Evolutionary conservation across 2,888 invertebrate genomes (phyloP), one percentile per base, ranked within the genome.

Genomic region (Plagiodera versicolora): DNA sequence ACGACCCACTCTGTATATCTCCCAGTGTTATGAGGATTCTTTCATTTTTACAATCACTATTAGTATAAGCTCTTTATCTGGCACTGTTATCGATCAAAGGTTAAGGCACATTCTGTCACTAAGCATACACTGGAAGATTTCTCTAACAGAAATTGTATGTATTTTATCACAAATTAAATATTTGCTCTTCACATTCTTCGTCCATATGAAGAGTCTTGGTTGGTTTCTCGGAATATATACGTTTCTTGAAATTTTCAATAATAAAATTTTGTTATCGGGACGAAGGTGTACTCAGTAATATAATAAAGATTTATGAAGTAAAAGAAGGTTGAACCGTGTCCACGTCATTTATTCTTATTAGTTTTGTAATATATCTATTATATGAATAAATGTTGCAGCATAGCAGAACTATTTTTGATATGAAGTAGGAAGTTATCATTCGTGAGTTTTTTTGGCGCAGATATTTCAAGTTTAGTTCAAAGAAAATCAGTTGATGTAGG

Each of bases 151-250:
- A 55, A 50, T 47, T 50, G 18, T 30, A 55, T 58, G 17, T 52
- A 48, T 11, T 46, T 63, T 65, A 67, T 67, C 65, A 56, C 49
- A 62, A 54, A 52, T 62, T 44, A 62, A 67, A 67, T 67, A 67
- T 65, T 67, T 63, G 53, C 48, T 59, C 57, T 53, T 64, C 58
- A 56, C 65, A 65, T 67, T 44, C 53, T 28, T 20, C 24, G 9
- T 53, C 44, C 53, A 53, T 53, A 44, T 44, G 53, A 53, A 53
- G 24, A 17, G 18, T 44, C 20, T 24, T 45, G 17, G 39, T 17
- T 14, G 30, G 53, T 30, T 53, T 53, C 53, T 24, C 16, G 44
- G 53, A 53, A 53, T 44, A 39, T n/a, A n/a, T 39, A 2, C 39
- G 14, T 3, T 39, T 39, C 39, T 39, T 11, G 39, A 39, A 39